Percentiles rank a stretch among this genome's conserved stretches.
These are phyloP conservation scores for Gastrophysa polygoni DNA, from an alignment of 2,888 invertebrate genomes.

Conservation along the genomic window DNA sequence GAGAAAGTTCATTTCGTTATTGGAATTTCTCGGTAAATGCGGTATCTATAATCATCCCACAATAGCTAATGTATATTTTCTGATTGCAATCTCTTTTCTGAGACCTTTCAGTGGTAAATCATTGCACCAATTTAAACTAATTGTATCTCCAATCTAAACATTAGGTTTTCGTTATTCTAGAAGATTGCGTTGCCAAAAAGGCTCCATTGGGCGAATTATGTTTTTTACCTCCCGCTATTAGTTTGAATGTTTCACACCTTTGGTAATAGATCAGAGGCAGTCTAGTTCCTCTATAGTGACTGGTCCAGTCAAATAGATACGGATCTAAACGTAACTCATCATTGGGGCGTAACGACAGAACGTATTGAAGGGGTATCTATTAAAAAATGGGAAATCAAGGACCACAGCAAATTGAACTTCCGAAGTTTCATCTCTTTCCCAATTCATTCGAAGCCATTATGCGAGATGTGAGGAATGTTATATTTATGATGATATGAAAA, in stretches of 20 bases:
- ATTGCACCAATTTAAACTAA: neutral
- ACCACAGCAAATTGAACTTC: too few species aligned
- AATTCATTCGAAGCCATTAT: too few species aligned
- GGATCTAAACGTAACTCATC: neutral
- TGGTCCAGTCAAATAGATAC: neutral
- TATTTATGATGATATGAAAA: too few species aligned
- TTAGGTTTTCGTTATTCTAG: neutral
- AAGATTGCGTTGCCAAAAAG: neutral
- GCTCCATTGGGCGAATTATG: constrained; percentile 22
- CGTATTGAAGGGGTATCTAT: neutral
- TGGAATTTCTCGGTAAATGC: neutral
- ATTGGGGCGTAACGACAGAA: neutral
- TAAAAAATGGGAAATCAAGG: too few species aligned
- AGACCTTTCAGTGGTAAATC: neutral
- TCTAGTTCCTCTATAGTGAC: neutral
- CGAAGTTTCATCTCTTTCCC: too few species aligned
- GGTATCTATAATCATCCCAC: neutral
- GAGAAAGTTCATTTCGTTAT: neutral
- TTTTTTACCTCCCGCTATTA: constrained; percentile 29
- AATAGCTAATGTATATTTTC: neutral
- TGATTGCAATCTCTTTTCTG: neutral
- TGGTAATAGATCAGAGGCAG: constrained; percentile 36
- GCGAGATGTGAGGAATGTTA: too few species aligned
- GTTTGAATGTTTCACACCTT: constrained; percentile 36
- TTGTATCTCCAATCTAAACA: neutral